Conservation (phyloP, 64 coral and sea anemone genomes). For the Montipora foliosa region DNA sequence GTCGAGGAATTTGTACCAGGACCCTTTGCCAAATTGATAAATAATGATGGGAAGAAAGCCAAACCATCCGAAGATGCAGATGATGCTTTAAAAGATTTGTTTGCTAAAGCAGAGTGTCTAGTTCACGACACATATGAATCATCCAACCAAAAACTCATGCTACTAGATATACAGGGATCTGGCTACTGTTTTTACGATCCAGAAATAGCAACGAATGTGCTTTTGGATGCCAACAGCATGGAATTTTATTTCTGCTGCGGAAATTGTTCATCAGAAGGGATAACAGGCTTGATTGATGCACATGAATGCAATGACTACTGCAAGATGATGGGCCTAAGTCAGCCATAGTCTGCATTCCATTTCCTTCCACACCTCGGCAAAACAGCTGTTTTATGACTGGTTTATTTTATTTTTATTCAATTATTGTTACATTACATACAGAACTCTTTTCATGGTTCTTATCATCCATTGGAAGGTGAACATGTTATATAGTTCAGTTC, state of each 20-base stretch:
- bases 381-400: no score
- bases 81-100: slow-evolving; percentile 44
- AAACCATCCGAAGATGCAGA: slow-evolving; percentile 7
- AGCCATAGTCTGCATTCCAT: neutral
- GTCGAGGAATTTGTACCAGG: slow-evolving; percentile 85
- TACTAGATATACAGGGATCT: slow-evolving; percentile 58
- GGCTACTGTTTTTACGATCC: slow-evolving; percentile 32
- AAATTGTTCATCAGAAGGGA: slow-evolving; percentile 55
- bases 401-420: no score
- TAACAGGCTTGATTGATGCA: slow-evolving; percentile 17
- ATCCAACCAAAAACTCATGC: slow-evolving; percentile 30
- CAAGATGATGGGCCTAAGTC: slow-evolving; percentile 44
- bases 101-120: slow-evolving; percentile 70
- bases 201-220: no score
- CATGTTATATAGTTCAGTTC: no score
- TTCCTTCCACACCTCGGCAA: no score
- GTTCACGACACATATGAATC: slow-evolving; percentile 15
- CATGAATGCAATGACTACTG: slow-evolving; percentile 47
- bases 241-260: slow-evolving; percentile 62
- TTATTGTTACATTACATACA: no score
- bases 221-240: slow-evolving; percentile 46
- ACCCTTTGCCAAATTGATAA: slow-evolving; percentile 71
- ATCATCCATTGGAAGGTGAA: no score
- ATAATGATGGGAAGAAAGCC: slow-evolving; percentile 75
- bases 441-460: no score